These are phyloP conservation scores for Philhelius pedissequus DNA, from an alignment of 2,888 invertebrate species.

Conservation along the genomic window DNA sequence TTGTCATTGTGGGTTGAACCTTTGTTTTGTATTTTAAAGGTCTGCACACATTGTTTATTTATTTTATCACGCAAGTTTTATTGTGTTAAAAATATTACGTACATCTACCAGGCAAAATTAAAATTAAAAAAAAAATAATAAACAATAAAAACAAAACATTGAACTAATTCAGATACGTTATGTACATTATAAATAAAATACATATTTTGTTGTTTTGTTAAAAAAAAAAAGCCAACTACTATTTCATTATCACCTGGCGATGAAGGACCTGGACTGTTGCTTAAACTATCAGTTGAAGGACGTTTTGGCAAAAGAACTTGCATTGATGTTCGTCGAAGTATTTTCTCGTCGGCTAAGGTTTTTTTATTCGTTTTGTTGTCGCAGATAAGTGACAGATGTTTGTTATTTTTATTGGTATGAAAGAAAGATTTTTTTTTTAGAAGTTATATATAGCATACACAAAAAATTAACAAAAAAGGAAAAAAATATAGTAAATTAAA, in stretches of 20 bases:
- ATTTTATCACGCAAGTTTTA: neutral
- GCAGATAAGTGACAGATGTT: conserved; percentile 15
- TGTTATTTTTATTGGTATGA: conserved; percentile 1
- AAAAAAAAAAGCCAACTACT: conserved; percentile 43
- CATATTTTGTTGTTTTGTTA: neutral
- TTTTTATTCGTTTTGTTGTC: conserved; percentile 25
- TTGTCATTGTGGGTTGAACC: neutral
- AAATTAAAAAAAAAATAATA: conserved; percentile 4
- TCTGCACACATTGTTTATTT: neutral
- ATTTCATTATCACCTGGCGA: conserved; percentile 80
- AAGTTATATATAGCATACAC: conserved; percentile 30
- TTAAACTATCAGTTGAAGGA: conserved; percentile 82
- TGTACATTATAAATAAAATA: conserved; percentile 5
- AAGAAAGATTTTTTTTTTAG: conserved; percentile 18
- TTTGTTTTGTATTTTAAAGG: neutral
- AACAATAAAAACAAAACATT: neutral
- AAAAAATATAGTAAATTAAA: neutral
- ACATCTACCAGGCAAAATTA: conserved; percentile 54
- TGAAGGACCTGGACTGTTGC: conserved; percentile 81
- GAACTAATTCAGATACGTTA: conserved; percentile 27
- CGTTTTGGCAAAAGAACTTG: conserved; percentile 81
- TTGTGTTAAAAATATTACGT: neutral
- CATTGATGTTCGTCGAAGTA: conserved; percentile 79
- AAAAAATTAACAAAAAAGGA: conserved; percentile 4
- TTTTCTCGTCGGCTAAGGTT: conserved; percentile 77